phyloP scores from a whole-genome alignment of 2,797 vertebrate genomes.

The Anguilla marmorata region DNA sequence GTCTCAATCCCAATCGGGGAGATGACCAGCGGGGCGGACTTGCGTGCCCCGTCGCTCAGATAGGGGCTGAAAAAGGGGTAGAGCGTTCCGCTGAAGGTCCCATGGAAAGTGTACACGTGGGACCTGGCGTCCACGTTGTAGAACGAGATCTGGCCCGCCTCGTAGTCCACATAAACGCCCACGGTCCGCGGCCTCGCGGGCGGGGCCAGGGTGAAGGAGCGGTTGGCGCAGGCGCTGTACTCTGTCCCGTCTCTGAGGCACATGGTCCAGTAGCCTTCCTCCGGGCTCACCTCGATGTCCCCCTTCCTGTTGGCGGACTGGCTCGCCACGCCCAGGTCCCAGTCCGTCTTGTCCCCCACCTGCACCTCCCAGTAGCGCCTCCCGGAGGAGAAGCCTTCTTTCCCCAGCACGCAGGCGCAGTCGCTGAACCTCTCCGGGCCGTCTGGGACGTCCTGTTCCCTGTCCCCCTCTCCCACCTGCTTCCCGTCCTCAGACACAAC shows the following conservation, averaged over 20 bases:
- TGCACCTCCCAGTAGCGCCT: slow-evolving; percentile 19
- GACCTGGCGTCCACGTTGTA: slow-evolving; percentile 28
- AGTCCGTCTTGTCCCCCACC: slow-evolving; percentile 1
- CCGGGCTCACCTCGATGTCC: neutral
- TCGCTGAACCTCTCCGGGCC: neutral
- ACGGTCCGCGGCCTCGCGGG: neutral
- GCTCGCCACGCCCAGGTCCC: slow-evolving; percentile 1
- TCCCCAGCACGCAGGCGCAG: slow-evolving; percentile 1
- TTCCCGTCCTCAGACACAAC: slow-evolving; percentile 13
- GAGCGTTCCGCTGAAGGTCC: slow-evolving; percentile 29
- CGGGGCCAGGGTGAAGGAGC: neutral
- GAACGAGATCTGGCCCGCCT: slow-evolving; percentile 34
- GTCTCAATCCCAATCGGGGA: neutral
- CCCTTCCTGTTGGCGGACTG: slow-evolving; percentile 18
- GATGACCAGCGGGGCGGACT: neutral
- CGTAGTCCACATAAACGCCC: slow-evolving; percentile 32
- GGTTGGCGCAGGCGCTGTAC: neutral
- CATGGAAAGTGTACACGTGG: slow-evolving; percentile 32
- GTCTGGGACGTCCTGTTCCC: neutral
- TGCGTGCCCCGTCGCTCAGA: neutral
- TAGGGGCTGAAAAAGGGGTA: slow-evolving; percentile 26
- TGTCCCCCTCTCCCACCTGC: neutral
- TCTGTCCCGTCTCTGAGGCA: neutral
- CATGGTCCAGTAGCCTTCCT: neutral
- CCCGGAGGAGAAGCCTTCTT: slow-evolving; percentile 9